Base-by-base conservation (phyloP, 2,888 invertebrate genomes). In the Phorcus lineatus region DNA sequence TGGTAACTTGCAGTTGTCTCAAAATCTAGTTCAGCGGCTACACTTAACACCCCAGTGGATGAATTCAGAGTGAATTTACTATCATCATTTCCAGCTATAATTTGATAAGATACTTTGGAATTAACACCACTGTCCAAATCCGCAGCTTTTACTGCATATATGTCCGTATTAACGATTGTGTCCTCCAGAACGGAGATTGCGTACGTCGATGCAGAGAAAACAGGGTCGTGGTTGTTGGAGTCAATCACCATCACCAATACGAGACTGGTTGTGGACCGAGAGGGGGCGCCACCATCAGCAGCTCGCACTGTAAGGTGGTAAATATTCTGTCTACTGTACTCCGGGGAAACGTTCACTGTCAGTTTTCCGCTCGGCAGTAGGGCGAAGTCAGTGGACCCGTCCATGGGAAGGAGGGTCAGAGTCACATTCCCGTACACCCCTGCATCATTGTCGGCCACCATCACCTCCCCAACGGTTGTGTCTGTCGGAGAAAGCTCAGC, bases 41-140 rank as follows among this genome's bases (percentile, higher is more conserved):
- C 79, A 22, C 80, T 74, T 22, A 89, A 36, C 6, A 70, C 53
- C 11, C 83, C 85, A 24, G 79, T 57, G 6, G 62, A 74, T 19
- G 76, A 54, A 13, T 80, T 80, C 6, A 87, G 74, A n/a, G 75
- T 28, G 74, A 87, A 87, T 16, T 78, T 74, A 22, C 81, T 82
- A 2, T 53, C 82, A 9, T 77, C 81, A 40, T 87, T 86, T 7
- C 88, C 88, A n/a, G 81, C 79, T 3, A 77, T 66, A 9, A 90
- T 83, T 88, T 96, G 96, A 94, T 98, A 98, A 80, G 95, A 95
- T 81, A 98, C 95, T 86, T 96, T 95, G 76, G 96, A 96, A 94
- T 97, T 97, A 47, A 96, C 94, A 0, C 96, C 97, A 55, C 96
- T 94, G 94, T 98, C 98, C 0, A 96, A 96, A 94, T 99, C 98